These are phyloP conservation scores for Rhabdornis inornatus DNA, from an alignment of 2,113 vertebrate species.

Conservation along the genomic window DNA sequence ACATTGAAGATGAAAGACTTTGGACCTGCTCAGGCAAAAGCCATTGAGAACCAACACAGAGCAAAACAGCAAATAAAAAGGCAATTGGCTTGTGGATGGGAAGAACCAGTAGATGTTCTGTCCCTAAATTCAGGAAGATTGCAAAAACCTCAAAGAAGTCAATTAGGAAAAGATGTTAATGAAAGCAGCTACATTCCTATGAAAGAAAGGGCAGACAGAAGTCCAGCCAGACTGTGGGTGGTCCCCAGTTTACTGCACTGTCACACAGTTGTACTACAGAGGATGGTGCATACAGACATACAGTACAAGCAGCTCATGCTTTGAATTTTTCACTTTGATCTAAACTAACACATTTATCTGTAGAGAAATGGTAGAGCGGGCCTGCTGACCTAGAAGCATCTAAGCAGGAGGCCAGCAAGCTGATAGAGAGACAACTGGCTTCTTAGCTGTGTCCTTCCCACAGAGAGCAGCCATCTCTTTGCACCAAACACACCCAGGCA, in stretches of 20 bases:
- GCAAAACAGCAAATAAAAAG: neutral
- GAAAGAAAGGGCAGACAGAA: neutral
- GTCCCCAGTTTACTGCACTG: neutral
- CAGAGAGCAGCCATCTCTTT: neutral
- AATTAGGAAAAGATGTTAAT: neutral
- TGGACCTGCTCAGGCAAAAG: neutral
- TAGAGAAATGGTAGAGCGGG: neutral
- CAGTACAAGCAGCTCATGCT: neutral
- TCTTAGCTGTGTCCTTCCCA: neutral
- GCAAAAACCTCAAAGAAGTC: neutral
- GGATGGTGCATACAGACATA: fast-evolving
- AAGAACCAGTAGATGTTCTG: neutral
- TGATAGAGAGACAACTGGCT: neutral
- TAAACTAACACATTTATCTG: neutral
- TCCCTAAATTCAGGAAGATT: neutral
- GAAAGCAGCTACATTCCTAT: neutral
- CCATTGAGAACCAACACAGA: fast-evolving
- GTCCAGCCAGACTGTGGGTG: neutral
- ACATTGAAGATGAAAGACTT: neutral
- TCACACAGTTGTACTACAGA: neutral
- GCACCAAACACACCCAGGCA: fast-evolving
- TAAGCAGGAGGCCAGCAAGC: neutral
- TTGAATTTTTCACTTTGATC: neutral
- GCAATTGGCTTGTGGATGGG: neutral
- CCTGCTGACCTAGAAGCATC: neutral